phyloP scores from a whole-genome alignment of 1,140 invertebrate species.

The Caenorhabditis remanei region DNA sequence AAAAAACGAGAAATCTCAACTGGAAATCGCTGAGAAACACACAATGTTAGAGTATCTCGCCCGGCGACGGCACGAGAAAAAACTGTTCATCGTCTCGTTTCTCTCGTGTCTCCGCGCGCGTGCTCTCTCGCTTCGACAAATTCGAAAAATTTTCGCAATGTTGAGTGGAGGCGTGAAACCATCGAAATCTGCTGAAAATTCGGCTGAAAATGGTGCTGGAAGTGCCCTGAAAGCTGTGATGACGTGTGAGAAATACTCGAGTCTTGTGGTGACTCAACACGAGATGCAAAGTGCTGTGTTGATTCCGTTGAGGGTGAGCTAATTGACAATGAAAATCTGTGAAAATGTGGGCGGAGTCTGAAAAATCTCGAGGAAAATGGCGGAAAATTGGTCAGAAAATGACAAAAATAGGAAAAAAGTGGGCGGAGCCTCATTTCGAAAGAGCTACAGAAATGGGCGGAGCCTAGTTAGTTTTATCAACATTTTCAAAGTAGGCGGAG shows the following conservation, averaged over 20 bases:
- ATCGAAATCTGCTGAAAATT: neutral
- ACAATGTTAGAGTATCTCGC: conserved; percentile 49
- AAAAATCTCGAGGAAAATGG: neutral
- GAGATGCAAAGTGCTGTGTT: conserved; percentile 44
- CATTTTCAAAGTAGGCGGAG: no score
- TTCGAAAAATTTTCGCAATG: conserved; percentile 47
- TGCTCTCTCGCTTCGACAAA: conserved; percentile 22
- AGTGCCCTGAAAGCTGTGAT: neutral
- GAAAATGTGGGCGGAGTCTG: neutral
- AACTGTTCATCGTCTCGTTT: conserved; percentile 27
- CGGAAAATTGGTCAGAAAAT: no score
- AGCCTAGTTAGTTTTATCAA: no score
- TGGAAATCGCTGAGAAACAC: conserved; percentile 47
- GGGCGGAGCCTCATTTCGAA: no score
- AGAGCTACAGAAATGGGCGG: no score
- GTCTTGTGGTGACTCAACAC: conserved; percentile 20
- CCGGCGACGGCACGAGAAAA: neutral
- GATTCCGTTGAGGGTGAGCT: conserved; percentile 49
- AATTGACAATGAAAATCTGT: no score
- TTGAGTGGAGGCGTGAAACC: neutral
- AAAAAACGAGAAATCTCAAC: conserved; percentile 22
- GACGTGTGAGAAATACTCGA: conserved; percentile 19
- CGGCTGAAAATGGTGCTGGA: no score
- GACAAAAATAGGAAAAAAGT: no score
- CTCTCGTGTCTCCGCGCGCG: neutral